A percentile compares a stretch with the other conserved stretches of the same genome.
Evolutionary conservation across 2,797 vertebrate genomes (phyloP).

Genomic region (Onychomys torridus): DNA sequence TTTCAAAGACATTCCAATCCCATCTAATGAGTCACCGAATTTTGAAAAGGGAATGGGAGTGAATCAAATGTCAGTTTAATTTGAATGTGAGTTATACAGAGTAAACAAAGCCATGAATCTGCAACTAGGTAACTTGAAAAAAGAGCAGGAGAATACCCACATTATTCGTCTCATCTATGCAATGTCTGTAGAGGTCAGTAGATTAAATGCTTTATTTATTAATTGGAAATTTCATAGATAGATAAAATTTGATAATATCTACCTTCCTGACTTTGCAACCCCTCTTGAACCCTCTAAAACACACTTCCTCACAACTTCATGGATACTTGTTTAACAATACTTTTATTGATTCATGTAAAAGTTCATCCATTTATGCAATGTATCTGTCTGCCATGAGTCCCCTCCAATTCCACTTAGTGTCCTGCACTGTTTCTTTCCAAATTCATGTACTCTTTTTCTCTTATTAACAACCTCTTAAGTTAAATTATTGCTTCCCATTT

Average conservation of each 20-base stretch:
- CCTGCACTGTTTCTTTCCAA: neutral
- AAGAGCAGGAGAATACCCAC: neutral
- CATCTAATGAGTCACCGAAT: constrained; percentile 61
- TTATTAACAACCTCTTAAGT: neutral
- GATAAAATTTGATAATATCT: neutral
- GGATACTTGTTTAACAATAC: neutral
- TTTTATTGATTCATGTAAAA: neutral
- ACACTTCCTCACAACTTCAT: neutral
- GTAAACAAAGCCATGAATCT: constrained; percentile 65
- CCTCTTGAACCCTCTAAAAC: neutral
- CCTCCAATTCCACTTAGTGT: neutral
- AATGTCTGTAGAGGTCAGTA: neutral
- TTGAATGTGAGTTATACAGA: constrained; percentile 58
- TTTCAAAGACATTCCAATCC: constrained; percentile 53
- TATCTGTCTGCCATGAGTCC: neutral
- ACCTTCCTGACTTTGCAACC: neutral
- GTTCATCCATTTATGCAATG: neutral
- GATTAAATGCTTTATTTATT: neutral
- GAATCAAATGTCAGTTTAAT: constrained; percentile 62
- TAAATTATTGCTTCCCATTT: neutral
- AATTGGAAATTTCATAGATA: neutral
- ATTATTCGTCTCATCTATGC: neutral
- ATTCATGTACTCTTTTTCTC: neutral
- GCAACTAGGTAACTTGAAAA: neutral
- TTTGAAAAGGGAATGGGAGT: constrained; percentile 14